Percentiles rank a stretch among this genome's conserved stretches.
Conservation (phyloP, 2,113 vertebrate genomes). For the Crotalus horridus region DNA sequence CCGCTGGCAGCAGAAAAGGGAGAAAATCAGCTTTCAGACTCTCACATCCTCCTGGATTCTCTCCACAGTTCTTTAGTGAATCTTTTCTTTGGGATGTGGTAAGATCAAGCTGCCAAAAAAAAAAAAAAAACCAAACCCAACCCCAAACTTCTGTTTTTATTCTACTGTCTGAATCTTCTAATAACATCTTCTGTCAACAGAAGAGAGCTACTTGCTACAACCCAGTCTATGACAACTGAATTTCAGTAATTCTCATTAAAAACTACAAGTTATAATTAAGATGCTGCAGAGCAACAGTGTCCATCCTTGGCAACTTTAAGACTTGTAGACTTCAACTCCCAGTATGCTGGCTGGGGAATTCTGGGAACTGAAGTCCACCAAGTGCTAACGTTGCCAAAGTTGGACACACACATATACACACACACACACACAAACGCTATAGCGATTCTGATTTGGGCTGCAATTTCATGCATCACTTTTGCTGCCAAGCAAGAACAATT, state of each 20-base stretch:
- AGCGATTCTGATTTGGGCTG: neutral
- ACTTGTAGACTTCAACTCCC: neutral
- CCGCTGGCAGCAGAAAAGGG: neutral
- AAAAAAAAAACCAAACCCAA: neutral
- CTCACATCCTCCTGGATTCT: no score
- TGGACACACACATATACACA: neutral
- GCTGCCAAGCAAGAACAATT: neutral
- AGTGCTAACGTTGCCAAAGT: neutral
- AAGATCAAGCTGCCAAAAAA: neutral
- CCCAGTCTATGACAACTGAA: neutral
- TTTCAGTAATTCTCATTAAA: neutral
- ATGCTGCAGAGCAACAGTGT: neutral
- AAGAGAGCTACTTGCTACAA: neutral
- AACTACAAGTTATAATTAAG: neutral
- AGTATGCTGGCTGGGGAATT: neutral
- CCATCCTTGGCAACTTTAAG: neutral
- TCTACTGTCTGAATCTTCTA: neutral
- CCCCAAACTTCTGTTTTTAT: neutral
- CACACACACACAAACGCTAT: neutral
- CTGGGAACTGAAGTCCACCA: neutral
- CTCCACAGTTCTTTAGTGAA: neutral
- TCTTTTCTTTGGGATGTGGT: neutral
- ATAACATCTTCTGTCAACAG: neutral
- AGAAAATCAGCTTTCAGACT: neutral
- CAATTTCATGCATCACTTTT: neutral